A percentile compares a stretch with the other conserved stretches of the same genome.
These are phyloP conservation scores for Hyphantria cunea DNA, from an alignment of 1,140 invertebrate species.

Conservation along the genomic window DNA sequence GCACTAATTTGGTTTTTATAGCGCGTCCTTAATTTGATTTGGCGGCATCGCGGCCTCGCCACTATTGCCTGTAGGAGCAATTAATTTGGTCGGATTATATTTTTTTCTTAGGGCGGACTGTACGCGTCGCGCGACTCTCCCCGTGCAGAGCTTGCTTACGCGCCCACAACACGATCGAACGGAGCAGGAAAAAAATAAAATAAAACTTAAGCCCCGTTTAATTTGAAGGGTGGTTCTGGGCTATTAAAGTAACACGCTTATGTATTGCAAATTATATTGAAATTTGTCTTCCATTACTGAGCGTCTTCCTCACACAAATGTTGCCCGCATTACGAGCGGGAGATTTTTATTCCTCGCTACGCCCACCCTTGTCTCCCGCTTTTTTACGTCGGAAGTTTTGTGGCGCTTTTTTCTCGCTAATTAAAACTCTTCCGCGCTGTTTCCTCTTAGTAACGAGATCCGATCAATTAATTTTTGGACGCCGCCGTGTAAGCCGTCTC, in stretches of 20 bases:
- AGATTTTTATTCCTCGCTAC: constrained; percentile 77
- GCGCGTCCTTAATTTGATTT: constrained; percentile 83
- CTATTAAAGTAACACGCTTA: constrained; percentile 83
- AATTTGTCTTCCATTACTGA: constrained; percentile 82
- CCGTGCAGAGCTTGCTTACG: constrained; percentile 45
- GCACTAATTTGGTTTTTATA: constrained; percentile 83
- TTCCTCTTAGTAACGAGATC: constrained; percentile 78
- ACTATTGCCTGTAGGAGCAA: constrained; percentile 79
- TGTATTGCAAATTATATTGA: constrained; percentile 83
- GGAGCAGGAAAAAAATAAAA: constrained; percentile 78
- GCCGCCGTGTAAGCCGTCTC: constrained; percentile 68
- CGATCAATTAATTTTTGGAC: constrained; percentile 80
- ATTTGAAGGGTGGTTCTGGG: constrained; percentile 83
- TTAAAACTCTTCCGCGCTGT: constrained; percentile 81
- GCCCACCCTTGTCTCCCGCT: constrained; percentile 78
- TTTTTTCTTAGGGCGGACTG: constrained; percentile 69
- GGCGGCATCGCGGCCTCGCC: constrained; percentile 77
- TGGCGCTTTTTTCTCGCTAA: constrained; percentile 80
- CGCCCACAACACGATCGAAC: constrained; percentile 56
- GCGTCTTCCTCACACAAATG: constrained; percentile 80
- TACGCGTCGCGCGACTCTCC: constrained; percentile 53
- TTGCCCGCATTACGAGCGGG: constrained; percentile 78
- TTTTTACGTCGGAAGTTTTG: constrained; percentile 79
- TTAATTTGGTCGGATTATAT: constrained; percentile 83
- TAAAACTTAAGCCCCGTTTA: constrained; percentile 83